Evolutionary conservation across 2,888 invertebrate genomes (phyloP), one percentile per base, ranked within the genome.

Genomic region (Eupithecia centaureata): DNA sequence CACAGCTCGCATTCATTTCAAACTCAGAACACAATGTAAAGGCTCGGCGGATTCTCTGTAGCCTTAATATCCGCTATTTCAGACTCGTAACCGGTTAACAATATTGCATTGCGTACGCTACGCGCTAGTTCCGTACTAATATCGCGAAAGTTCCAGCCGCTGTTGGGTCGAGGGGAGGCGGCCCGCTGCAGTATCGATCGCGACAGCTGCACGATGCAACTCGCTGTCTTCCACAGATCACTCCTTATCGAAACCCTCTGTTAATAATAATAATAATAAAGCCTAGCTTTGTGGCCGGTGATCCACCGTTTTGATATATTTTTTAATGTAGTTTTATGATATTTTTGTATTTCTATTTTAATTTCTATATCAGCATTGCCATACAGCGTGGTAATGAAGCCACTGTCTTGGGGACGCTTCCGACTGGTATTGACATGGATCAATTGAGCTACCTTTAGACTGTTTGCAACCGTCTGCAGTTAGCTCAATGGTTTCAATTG

Each of bases 121-220:
- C 92, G 91, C 92, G 92, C 89, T 92, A 91, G 91, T 92, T 92
- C 88, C 86, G 89, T 91, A 93, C 92, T 92, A n/a, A n/a, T 92
- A 92, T 92, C 92, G 90, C 89, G 86, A 92, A 93, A 93, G 86
- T 93, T 93, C 91, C 92, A 91, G 91, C 87, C 85, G 84, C 83
- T 88, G 84, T 83, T 88, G 85, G 69, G 79, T 76, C 79, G 77
- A 73, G 73, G 76, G 79, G 79, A 67, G 68, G 68, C 74, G 68
- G 52, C 86, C 85, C 86, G 83, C 83, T 91, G 90, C 91, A 89
- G 78, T 92, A 92, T 92, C 92, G 92, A 93, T 92, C 91, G 87
- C 83, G 92, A 92, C 92, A 92, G 86, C 88, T 89, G 89, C 88
- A 87, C 87, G 86, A 84, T 90, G 91, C 91, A 88, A 70, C 71